Evolutionary conservation across 2,888 invertebrate species (phyloP).

Genomic region (Archips crataeganus): DNA sequence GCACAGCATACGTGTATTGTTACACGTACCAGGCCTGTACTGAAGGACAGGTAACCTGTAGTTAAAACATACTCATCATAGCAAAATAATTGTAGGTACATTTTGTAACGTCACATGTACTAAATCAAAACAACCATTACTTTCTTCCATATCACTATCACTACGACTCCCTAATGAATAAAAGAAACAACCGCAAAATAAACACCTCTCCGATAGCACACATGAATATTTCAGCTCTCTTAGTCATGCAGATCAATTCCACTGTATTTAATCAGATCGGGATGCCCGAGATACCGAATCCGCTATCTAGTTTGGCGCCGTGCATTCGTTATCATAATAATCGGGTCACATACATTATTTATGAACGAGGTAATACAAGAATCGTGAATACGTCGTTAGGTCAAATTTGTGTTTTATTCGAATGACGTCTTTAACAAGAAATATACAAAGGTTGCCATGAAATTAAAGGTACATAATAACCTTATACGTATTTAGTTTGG

Average conservation of each 20-base stretch:
- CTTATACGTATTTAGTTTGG: no score
- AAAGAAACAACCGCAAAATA: conserved; percentile 28
- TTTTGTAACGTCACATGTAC: background rate
- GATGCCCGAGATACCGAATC: conserved; percentile 45
- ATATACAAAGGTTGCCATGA: no score
- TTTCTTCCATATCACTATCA: background rate
- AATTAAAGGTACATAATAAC: no score
- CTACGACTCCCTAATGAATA: conserved; percentile 20
- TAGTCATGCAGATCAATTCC: conserved; percentile 43
- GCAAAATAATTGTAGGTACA: no score
- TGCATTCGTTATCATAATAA: conserved; percentile 66
- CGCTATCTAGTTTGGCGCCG: conserved; percentile 50
- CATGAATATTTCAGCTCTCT: conserved; percentile 55
- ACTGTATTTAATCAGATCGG: conserved; percentile 38
- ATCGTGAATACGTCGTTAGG: conserved; percentile 41
- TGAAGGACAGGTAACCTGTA: no score
- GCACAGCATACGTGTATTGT: no score
- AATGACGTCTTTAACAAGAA: background rate
- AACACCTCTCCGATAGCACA: conserved; percentile 42
- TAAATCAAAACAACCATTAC: conserved; percentile 16
- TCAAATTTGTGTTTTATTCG: conserved; percentile 27
- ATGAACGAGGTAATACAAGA: conserved; percentile 38
- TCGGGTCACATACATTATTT: conserved; percentile 47
- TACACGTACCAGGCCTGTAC: no score
- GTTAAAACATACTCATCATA: no score